phyloP scores from a whole-genome alignment of 2,797 vertebrate species.

The Anabas testudineus region DNA sequence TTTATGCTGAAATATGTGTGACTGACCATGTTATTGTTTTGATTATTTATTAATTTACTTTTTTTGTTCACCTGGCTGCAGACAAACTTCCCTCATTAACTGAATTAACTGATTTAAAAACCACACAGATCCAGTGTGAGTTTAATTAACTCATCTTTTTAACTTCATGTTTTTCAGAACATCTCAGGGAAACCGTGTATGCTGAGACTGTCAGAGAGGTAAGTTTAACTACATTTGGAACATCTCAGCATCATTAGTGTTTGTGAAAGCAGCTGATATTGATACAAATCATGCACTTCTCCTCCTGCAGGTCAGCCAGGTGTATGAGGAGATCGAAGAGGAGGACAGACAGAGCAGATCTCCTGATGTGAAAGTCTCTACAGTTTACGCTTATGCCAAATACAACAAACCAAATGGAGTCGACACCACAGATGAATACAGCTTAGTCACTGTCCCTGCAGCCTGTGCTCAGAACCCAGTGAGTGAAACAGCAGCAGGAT shows the following conservation, averaged over 20 bases:
- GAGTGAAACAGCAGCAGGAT: background rate
- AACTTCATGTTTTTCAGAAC: constrained; percentile 17
- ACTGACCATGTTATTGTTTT: too few relatives aligned
- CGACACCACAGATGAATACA: background rate
- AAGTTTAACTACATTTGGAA: background rate
- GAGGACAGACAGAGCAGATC: background rate
- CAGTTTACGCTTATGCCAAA: background rate
- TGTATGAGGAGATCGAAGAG: constrained; percentile 9
- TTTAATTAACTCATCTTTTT: background rate
- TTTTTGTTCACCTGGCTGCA: too few relatives aligned
- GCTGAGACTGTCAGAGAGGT: background rate
- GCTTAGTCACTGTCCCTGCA: background rate
- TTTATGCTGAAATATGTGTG: too few relatives aligned
- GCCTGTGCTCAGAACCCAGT: background rate
- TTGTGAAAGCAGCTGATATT: background rate
- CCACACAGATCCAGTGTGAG: too few relatives aligned
- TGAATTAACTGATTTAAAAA: too few relatives aligned
- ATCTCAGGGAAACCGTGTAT: accelerated
- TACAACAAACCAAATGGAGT: background rate
- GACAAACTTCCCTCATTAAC: too few relatives aligned
- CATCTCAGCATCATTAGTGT: background rate
- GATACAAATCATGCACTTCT: background rate
- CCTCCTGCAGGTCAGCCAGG: background rate
- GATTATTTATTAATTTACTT: too few relatives aligned
- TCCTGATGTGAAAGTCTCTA: background rate